Percentiles rank a stretch among this genome's conserved stretches.
Conservation (phyloP, 2,797 vertebrate genomes). For the Hafferia zeledoni region DNA sequence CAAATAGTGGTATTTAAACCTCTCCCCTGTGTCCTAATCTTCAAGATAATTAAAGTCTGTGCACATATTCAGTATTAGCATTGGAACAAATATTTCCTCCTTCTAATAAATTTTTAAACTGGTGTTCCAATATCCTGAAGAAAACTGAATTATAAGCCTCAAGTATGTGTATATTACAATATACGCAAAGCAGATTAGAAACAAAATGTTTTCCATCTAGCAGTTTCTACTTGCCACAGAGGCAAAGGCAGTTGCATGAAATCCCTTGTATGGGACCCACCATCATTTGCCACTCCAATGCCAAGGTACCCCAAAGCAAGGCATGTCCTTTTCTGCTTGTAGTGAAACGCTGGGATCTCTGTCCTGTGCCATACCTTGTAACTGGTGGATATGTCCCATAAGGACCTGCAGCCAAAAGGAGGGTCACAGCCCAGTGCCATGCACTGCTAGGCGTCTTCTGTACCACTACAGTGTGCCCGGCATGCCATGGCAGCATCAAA, state of each 20-base stretch:
- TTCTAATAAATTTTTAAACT: constrained; percentile 11
- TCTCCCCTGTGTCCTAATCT: not conserved
- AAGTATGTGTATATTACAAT: not conserved
- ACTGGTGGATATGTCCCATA: not conserved
- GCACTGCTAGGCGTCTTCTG: not conserved
- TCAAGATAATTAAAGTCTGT: not conserved
- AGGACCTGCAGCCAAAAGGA: not conserved
- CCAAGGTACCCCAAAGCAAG: not conserved
- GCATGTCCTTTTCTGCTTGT: fast-evolving
- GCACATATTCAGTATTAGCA: constrained; percentile 23
- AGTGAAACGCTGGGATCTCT: not conserved
- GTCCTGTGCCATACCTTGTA: not conserved
- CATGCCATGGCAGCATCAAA: not conserved
- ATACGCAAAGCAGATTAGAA: not conserved
- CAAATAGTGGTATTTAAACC: not conserved
- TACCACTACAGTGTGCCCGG: not conserved
- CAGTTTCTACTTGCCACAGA: not conserved
- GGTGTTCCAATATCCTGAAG: constrained; percentile 46
- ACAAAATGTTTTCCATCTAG: constrained; percentile 1
- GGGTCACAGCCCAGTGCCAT: not conserved
- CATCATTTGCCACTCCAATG: not conserved
- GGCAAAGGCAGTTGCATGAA: not conserved
- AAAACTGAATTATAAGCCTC: constrained; percentile 37
- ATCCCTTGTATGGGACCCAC: not conserved
- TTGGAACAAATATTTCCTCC: not conserved